Conservation (phyloP, 2,888 invertebrate genomes). For the Hydriomena furcata region DNA sequence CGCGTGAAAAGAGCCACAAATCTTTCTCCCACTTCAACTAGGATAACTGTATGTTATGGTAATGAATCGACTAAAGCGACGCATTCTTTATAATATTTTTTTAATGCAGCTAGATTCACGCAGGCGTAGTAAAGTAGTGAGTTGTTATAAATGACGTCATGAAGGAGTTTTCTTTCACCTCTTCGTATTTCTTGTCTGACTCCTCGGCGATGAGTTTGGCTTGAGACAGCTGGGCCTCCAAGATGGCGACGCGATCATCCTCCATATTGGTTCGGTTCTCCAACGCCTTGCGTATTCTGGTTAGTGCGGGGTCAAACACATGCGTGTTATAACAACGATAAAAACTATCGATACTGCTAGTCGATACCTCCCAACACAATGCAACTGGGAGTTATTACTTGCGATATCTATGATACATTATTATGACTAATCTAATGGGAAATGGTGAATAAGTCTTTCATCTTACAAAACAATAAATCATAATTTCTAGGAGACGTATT, state of each 20-base stretch:
- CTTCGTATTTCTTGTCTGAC: conserved; percentile 99
- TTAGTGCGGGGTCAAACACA: conserved; percentile 83
- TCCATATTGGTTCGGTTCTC: conserved; percentile 99
- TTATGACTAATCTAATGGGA: conserved; percentile 33
- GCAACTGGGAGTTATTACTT: conserved; percentile 33
- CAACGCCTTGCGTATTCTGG: conserved; percentile 98
- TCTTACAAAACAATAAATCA: conserved; percentile 36
- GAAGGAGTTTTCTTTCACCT: conserved; percentile 87
- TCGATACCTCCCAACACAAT: conserved; percentile 25
- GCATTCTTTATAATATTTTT: background rate
- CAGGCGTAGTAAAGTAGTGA: conserved; percentile 1
- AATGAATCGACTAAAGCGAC: background rate
- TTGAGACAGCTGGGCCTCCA: conserved; percentile 99
- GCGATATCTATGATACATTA: conserved; percentile 37
- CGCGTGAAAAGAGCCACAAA: conserved; percentile 10
- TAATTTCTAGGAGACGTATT: conserved; percentile 19
- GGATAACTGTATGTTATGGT: background rate
- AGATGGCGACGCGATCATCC: conserved; percentile 98
- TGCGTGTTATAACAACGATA: conserved; percentile 80
- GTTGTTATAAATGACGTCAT: conserved; percentile 38
- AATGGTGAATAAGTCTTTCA: conserved; percentile 31
- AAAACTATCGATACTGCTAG: conserved; percentile 38
- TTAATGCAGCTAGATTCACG: conserved; percentile 1
- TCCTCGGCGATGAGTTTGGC: conserved; percentile 99
- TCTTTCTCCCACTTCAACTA: background rate